Conservation (phyloP, 1,140 invertebrate species). For the Heliconius himera region DNA sequence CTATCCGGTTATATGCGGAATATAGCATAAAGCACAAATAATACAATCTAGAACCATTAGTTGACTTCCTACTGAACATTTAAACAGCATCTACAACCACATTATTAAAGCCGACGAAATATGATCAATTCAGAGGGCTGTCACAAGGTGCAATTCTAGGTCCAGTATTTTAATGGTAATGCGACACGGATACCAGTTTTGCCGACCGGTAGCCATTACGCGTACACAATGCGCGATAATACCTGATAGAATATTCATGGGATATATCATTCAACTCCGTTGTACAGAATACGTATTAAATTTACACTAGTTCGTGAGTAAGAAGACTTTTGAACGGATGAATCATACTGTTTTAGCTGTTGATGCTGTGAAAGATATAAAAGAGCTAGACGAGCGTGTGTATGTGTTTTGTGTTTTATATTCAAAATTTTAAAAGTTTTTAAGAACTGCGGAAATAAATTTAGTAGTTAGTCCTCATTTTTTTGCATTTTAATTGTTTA, state of each 20-base stretch:
- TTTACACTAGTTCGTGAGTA: neutral
- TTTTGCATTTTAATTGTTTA: too few relatives aligned
- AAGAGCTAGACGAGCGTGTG: neutral
- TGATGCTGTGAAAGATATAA: neutral
- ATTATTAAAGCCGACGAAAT: neutral
- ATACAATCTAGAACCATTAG: too few relatives aligned
- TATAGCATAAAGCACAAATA: too few relatives aligned
- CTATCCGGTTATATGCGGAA: too few relatives aligned
- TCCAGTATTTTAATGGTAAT: conserved; percentile 15
- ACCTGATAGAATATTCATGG: conserved; percentile 11
- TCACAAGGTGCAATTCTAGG: conserved; percentile 8
- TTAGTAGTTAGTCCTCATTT: neutral
- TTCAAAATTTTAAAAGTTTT: too few relatives aligned
- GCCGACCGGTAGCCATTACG: conserved; percentile 56
- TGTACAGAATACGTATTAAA: conserved; percentile 7
- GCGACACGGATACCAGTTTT: conserved; percentile 51
- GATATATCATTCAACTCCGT: conserved; percentile 11
- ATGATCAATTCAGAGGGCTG: conserved; percentile 1
- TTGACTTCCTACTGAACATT: neutral
- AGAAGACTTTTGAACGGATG: neutral
- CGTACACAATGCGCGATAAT: conserved; percentile 47
- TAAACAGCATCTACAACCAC: neutral
- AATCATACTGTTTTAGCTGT: neutral
- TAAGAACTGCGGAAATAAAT: neutral
- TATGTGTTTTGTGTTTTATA: too few relatives aligned